Evolutionary conservation across 1,140 invertebrate genomes (phyloP).

Genomic region (Hyposmocoma kahamanoa): DNA sequence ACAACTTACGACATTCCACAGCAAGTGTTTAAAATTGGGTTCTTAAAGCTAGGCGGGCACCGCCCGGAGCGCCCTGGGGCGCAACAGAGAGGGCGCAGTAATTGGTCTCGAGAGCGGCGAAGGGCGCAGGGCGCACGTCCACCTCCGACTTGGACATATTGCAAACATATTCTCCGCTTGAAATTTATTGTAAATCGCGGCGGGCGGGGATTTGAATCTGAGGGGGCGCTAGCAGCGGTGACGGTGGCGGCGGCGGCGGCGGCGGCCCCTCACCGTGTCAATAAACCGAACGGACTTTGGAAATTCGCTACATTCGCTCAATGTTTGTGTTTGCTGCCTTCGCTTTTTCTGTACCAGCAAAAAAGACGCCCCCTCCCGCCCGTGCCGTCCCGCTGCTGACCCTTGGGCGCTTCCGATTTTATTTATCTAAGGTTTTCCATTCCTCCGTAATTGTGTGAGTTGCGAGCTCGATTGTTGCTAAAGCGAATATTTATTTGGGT

Average conservation of each 20-base stretch:
- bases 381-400: slow-evolving; percentile 3
- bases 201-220: slow-evolving; percentile 54
- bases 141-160: slow-evolving; percentile 42
- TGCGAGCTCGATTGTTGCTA: slow-evolving; percentile 61
- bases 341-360: slow-evolving; percentile 47
- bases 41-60: slow-evolving; percentile 19
- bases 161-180: slow-evolving; percentile 68
- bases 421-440: slow-evolving; percentile 70
- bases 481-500: slow-evolving; percentile 70
- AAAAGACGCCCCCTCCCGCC: slow-evolving; percentile 22
- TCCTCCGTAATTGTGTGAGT: slow-evolving; percentile 63
- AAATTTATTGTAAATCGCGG: slow-evolving; percentile 68
- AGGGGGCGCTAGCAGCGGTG: slow-evolving; percentile 5
- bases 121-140: slow-evolving; percentile 19
- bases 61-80: slow-evolving; percentile 22
- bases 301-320: slow-evolving; percentile 62
- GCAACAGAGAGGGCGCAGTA: slow-evolving; percentile 38
- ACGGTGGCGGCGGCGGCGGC: too few species aligned
- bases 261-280: slow-evolving; percentile 39
- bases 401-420: slow-evolving; percentile 55
- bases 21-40: slow-evolving; percentile 60
- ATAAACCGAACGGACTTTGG: slow-evolving; percentile 66
- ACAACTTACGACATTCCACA: slow-evolving; percentile 48
- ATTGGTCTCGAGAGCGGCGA: slow-evolving; percentile 41
- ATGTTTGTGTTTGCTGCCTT: slow-evolving; percentile 61